A percentile compares a stretch with the other conserved stretches of the same genome.
Conservation (phyloP, 1,140 invertebrate species). For the Cecropterus lyciades region DNA sequence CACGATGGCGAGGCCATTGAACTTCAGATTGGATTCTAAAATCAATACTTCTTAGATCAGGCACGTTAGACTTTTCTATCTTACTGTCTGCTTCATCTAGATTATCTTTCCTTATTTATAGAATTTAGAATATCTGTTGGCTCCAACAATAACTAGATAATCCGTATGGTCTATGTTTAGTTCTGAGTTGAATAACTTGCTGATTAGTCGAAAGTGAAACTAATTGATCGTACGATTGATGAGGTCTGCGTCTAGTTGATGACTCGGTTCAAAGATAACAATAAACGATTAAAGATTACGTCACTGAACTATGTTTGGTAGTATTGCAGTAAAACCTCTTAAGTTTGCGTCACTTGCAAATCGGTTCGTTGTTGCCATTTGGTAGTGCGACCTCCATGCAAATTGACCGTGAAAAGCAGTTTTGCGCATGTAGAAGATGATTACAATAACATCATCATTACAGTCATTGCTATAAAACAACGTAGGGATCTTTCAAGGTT, state of each 20-base stretch:
- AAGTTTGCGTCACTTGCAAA: constrained; percentile 28
- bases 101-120: not conserved
- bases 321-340: constrained; percentile 38
- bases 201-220: constrained; percentile 36
- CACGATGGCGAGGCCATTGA: not conserved
- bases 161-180: constrained; percentile 7
- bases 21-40: not conserved
- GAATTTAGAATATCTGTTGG: too few relatives aligned
- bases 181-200: constrained; percentile 29
- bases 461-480: not conserved
- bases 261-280: constrained; percentile 39
- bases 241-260: constrained; percentile 20
- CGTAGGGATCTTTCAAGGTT: not conserved
- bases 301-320: constrained; percentile 51
- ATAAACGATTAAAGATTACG: constrained; percentile 55
- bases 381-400: constrained; percentile 26
- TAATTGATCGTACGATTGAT: constrained; percentile 33
- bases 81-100: not conserved
- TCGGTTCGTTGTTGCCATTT: constrained; percentile 24
- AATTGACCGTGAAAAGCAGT: constrained; percentile 27
- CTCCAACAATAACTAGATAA: too few relatives aligned
- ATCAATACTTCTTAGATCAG: not conserved
- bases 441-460: not conserved
- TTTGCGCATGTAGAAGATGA: constrained; percentile 18
- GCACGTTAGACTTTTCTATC: not conserved